Percentiles rank a stretch among this genome's conserved stretches.
phyloP scores from a whole-genome alignment of 2,888 invertebrate species.

The Sipha maydis region DNA sequence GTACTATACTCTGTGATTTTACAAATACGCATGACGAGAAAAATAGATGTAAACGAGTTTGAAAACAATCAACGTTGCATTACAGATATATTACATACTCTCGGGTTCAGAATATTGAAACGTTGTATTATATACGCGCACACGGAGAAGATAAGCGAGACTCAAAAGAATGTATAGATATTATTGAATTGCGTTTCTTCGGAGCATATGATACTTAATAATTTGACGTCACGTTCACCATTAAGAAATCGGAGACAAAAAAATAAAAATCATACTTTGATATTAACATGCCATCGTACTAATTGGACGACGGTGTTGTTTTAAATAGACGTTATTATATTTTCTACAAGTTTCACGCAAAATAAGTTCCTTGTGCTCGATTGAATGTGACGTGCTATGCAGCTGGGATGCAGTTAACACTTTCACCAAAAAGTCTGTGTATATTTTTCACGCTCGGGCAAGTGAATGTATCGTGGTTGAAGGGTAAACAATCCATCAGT shows the following conservation, averaged over 20 bases:
- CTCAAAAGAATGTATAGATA: slow-evolving; percentile 26
- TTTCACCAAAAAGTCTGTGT: no score
- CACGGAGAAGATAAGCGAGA: slow-evolving; percentile 22
- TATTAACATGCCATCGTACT: no score
- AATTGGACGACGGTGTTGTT: not conserved
- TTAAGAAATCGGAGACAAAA: not conserved
- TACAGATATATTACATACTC: no score
- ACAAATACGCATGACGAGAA: slow-evolving; percentile 5
- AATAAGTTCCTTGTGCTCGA: no score
- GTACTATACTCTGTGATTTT: slow-evolving; percentile 20
- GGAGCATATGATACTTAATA: not conserved
- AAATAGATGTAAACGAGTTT: slow-evolving; percentile 26
- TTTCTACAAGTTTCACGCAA: no score
- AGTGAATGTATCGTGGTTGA: no score
- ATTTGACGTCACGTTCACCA: slow-evolving; percentile 31
- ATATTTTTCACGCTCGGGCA: no score
- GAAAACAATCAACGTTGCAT: slow-evolving; percentile 25
- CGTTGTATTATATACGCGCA: not conserved
- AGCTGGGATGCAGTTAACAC: no score
- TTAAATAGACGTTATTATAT: no score
- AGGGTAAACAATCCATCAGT: no score
- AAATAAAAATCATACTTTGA: slow-evolving; percentile 1
- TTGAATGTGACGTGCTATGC: no score
- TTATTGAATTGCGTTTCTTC: slow-evolving; percentile 35
- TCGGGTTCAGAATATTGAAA: not conserved